A percentile compares a stretch with the other conserved stretches of the same genome.
Conservation (phyloP, 2,113 vertebrate species). For the Cebidichthys violaceus region DNA sequence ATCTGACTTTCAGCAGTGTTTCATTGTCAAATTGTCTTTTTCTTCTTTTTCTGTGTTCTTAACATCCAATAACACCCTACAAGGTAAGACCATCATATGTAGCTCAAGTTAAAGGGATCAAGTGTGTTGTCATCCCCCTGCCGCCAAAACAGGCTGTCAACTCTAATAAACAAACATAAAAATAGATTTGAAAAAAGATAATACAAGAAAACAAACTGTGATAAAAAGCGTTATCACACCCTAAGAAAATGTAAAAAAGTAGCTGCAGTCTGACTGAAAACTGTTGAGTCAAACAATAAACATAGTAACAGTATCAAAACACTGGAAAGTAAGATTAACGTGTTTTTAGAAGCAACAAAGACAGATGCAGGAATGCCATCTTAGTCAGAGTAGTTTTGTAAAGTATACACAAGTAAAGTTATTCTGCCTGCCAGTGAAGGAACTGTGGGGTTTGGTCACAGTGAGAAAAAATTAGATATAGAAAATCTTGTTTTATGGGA, state of each 20-base stretch:
- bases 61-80: not conserved
- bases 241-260: not conserved
- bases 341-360: conserved; percentile 18
- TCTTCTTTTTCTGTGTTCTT: not conserved
- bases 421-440: not conserved
- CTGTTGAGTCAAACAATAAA: conserved; percentile 36
- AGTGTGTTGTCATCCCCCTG: not conserved
- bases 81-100: not conserved
- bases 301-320: conserved; percentile 8
- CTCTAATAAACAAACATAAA: not conserved
- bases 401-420: no score
- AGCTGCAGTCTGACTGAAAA: conserved; percentile 28
- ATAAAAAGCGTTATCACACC: not conserved
- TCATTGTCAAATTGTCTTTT: no score
- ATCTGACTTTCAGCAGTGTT: not conserved
- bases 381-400: not conserved
- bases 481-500: no score
- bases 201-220: conserved; percentile 11
- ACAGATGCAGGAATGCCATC: not conserved
- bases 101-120: not conserved
- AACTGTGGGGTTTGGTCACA: not conserved
- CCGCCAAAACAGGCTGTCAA: not conserved
- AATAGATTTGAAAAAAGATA: not conserved
- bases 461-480: not conserved
- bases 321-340: not conserved